A percentile compares a stretch with the other conserved stretches of the same genome.
Conservation (phyloP, 2,797 vertebrate genomes). For the Coendou prehensilis region DNA sequence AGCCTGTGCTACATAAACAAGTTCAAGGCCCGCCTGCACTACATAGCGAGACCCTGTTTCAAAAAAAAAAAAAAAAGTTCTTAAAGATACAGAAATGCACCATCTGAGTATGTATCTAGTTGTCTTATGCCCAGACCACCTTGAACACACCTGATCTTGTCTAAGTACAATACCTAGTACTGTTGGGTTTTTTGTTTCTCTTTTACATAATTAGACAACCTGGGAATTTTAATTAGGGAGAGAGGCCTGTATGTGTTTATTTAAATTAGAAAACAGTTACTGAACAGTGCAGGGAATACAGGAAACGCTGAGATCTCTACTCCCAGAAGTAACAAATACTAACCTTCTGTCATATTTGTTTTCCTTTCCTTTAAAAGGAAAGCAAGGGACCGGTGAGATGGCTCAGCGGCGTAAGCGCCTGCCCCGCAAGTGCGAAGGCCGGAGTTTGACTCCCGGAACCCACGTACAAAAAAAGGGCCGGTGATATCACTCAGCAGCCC, state of each 20-base stretch:
- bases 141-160: neutral
- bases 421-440: no score
- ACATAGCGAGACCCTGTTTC: neutral
- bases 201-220: constrained; percentile 32
- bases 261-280: constrained; percentile 70
- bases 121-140: neutral
- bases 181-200: neutral
- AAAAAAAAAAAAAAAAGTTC: neutral
- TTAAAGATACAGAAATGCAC: constrained; percentile 46
- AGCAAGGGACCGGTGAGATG: neutral
- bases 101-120: neutral
- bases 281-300: constrained; percentile 20
- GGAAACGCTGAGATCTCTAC: neutral
- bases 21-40: neutral
- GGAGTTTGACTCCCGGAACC: no score
- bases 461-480: no score
- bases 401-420: no score
- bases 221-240: constrained; percentile 63
- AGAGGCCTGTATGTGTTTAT: constrained; percentile 31
- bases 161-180: neutral
- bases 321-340: neutral
- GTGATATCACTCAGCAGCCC: no score
- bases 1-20: neutral
- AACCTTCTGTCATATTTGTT: constrained; percentile 39
- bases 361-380: constrained; percentile 58